A percentile compares a stretch with the other conserved stretches of the same genome.
These are phyloP conservation scores for Stichopus chloronotus DNA, from an alignment of 35 echinoderm and acorn worm genomes.

Conservation along the genomic window DNA sequence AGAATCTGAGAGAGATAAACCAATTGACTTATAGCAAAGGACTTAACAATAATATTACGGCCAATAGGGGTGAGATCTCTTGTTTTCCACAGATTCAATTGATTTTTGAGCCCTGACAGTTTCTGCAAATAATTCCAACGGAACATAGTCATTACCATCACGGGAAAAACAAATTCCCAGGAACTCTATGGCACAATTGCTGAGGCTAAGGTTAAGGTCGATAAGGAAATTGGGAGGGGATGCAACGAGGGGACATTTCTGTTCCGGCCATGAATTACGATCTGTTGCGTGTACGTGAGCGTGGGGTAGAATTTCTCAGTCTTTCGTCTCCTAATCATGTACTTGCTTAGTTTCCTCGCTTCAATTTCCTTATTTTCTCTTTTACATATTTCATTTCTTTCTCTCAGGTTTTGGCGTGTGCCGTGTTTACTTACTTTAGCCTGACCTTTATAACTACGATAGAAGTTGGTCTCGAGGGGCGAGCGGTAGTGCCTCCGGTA, in stretches of 20 bases:
- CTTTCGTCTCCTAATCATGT: too few species aligned
- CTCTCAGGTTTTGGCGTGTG: not conserved
- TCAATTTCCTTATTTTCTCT: too few species aligned
- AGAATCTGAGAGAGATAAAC: too few species aligned
- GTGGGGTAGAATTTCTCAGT: too few species aligned
- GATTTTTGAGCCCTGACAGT: too few species aligned
- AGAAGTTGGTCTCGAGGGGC: not conserved
- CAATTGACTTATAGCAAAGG: too few species aligned
- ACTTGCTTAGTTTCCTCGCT: too few species aligned
- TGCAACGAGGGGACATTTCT: not conserved
- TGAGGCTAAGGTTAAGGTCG: slow-evolving; percentile 15
- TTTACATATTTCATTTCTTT: not conserved
- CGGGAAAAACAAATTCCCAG: slow-evolving; percentile 17
- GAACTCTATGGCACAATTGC: not conserved
- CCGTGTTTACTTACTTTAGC: not conserved
- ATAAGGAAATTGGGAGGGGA: not conserved
- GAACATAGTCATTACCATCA: not conserved
- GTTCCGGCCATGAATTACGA: too few species aligned
- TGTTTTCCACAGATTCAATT: too few species aligned
- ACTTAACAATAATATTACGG: too few species aligned
- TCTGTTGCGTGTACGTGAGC: too few species aligned
- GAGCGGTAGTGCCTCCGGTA: not conserved
- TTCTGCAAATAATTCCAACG: not conserved
- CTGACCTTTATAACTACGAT: not conserved
- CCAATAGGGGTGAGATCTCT: too few species aligned